Base-by-base conservation (phyloP, 2,888 invertebrate species). In the Lasioglossum malachurum region DNA sequence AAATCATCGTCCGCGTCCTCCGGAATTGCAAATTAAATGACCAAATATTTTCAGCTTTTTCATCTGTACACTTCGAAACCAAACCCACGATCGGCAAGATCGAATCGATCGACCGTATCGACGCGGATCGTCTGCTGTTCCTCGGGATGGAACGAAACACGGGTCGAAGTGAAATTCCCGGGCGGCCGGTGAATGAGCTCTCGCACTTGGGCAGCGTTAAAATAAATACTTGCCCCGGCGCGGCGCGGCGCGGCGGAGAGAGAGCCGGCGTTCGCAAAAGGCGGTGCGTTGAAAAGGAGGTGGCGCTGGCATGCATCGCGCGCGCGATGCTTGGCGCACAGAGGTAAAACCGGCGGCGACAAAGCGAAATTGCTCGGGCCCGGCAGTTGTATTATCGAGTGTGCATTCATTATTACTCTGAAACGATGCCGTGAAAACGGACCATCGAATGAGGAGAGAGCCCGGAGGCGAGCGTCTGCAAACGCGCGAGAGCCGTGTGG, bases 381-480 rank as follows among this genome's bases (percentile, higher is more conserved):
- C 76, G 44, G 78, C 81, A 75, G 86, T 86, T 75, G 78, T 76
- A 76, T 72, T 76, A 79, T 82, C 82, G 86, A 79, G 80, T 46
- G 75, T 71, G 82, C 83, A 79, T 78, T 82, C 87, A 82, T 87
- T 86, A 86, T 86, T 87, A 83, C 78, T 31, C 82, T 46, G 73
- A 49, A 81, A 78, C 78, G 77, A 83, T 67, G 79, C 72, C 73
- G 75, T 57, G 86, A 64, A 79, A 60, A 86, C 83, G 88, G 83
- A 89, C 81, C 88, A 83, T 89, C 89, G 84, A 91, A 89, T 76
- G 84, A 89, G 87, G 83, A 83, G 73, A 31, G 31, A 64, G 64
- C 53, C 85, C 89, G 83, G 87, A 83, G 82, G 89, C 90, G 76
- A 84, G 82, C 89, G 84, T 88, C 82, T 86, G 91, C 74, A 86